A percentile compares a stretch with the other conserved stretches of the same genome.
Evolutionary conservation across 2,113 vertebrate species (phyloP).

Genomic region (Arizona elegans): DNA sequence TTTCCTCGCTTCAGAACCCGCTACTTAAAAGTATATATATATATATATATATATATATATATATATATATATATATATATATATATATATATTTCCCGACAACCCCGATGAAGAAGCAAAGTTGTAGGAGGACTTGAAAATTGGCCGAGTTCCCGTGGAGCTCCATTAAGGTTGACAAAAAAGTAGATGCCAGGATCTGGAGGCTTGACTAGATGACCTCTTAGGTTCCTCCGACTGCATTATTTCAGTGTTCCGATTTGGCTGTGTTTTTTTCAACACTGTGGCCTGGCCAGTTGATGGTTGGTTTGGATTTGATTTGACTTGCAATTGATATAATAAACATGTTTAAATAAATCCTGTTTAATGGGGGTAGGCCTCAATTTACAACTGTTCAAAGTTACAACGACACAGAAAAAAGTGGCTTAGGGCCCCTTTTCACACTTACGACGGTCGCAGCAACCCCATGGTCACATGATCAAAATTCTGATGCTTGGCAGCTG

Average conservation of each 20-base stretch:
- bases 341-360: not conserved
- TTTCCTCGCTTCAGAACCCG: not conserved
- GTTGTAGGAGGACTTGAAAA: not conserved
- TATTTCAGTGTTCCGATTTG: not conserved
- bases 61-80: too few species aligned
- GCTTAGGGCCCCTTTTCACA: too few species aligned
- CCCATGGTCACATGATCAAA: too few species aligned
- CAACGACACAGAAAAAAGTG: too few species aligned
- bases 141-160: fast-evolving
- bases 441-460: too few species aligned
- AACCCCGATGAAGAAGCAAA: not conserved
- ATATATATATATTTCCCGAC: too few species aligned
- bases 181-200: not conserved
- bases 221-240: not conserved
- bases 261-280: not conserved
- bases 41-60: too few species aligned
- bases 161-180: not conserved
- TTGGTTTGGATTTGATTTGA: not conserved
- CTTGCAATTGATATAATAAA: not conserved
- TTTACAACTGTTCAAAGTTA: too few species aligned
- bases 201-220: not conserved
- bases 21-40: too few species aligned
- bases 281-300: not conserved
- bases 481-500: too few species aligned
- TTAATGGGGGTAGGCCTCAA: not conserved